These are phyloP conservation scores for Drosophila ogumai DNA, from an alignment of 1,140 invertebrate genomes.

Conservation along the genomic window DNA sequence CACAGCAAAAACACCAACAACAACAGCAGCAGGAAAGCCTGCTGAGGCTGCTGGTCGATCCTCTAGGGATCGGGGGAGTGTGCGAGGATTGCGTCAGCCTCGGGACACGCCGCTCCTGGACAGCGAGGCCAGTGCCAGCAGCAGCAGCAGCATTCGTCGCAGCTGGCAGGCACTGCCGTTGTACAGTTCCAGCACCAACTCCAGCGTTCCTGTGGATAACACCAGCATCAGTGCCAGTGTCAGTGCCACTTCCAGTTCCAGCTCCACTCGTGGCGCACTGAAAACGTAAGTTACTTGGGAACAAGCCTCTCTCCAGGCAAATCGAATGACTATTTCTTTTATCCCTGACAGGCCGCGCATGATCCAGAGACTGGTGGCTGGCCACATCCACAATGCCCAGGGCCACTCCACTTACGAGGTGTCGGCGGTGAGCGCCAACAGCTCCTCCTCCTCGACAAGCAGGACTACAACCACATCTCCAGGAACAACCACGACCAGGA, in stretches of 20 bases:
- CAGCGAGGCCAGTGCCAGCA: not conserved
- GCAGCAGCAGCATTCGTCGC: conserved; percentile 15
- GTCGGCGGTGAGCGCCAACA: conserved; percentile 71
- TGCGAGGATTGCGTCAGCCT: conserved; percentile 50
- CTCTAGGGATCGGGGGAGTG: conserved; percentile 45
- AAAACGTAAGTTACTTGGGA: conserved; percentile 68
- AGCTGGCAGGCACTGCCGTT: conserved; percentile 32
- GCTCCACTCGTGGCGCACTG: conserved; percentile 28
- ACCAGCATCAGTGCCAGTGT: not conserved
- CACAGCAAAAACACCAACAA: conserved; percentile 41
- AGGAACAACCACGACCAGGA: conserved; percentile 7
- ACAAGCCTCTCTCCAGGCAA: too few species aligned
- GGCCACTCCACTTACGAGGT: conserved; percentile 74
- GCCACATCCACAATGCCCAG: conserved; percentile 86
- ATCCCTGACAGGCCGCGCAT: conserved; percentile 85
- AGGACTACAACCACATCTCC: not conserved
- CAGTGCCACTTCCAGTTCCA: conserved; percentile 2
- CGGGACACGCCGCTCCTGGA: conserved; percentile 56
- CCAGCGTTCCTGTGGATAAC: not conserved
- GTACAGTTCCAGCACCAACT: conserved; percentile 7
- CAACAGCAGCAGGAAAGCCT: conserved; percentile 15
- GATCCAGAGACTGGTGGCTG: conserved; percentile 87
- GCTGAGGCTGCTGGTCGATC: conserved; percentile 1
- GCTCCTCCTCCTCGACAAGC: conserved; percentile 37
- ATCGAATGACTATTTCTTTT: too few species aligned